Base-by-base conservation (phyloP, 2,113 vertebrate genomes). In the Balaeniceps rex region DNA sequence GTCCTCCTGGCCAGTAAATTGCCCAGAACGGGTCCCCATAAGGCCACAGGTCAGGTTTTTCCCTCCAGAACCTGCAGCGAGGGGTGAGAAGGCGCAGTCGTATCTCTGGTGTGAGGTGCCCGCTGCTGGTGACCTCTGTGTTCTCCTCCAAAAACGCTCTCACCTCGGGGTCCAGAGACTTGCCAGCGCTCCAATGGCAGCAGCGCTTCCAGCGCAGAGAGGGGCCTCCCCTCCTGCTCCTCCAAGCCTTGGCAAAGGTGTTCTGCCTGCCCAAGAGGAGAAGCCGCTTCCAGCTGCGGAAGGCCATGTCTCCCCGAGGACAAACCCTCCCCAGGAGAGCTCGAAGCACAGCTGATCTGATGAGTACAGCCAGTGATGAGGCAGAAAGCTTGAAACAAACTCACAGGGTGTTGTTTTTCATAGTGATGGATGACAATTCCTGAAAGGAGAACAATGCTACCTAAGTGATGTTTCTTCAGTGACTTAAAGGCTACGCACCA, bases 1-100 rank as follows among this genome's bases (percentile, higher is more conserved):
- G 99, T 72, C 99, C 99, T 82, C 99, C 99, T 6, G 99, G 99
- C 99, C 99, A 99, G 94, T 99, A 99, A 94, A 99, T 98, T 6
- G 99, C 99, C 99, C 99, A 99, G 95, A 98, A 99, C 0, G 99
- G 99, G 44, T 99, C 99, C 7, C 97, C 89, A 4, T 99, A 98
- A n/a, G 99, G 99, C 99, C 99, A 99, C 12, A 98, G 91, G 51
- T 99, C 98, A 7, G 99, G 98, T 47, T 96, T 98, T 60, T 99
- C 98, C 79, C 97, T 96, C 99, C 99, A 99, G 94, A 99, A 99
- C 44, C 97, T 98, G 97, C 99, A 99, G 31, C 80, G 98, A 18
- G 99, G 98, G 4, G 99, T 99, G 65, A 99, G 98, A 65, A 99
- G 98, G 47, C 98, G 98, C 78, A 99, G 95, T 5, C 69, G 97